Percentiles rank a stretch among this genome's conserved stretches.
Evolutionary conservation across 2,888 invertebrate genomes (phyloP).

Genomic region (Bellardia pandia): DNA sequence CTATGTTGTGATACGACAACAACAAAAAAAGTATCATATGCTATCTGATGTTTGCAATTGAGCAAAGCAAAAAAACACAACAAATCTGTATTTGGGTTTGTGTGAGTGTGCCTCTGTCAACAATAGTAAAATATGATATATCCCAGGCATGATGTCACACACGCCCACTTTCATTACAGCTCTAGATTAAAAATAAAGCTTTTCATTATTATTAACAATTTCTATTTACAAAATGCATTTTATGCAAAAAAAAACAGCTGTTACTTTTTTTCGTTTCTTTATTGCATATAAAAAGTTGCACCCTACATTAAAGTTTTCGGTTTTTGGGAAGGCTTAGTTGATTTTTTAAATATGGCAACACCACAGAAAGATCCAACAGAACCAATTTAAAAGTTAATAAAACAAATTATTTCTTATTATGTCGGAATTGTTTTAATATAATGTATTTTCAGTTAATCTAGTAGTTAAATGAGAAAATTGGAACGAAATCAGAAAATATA

Average conservation of each 20-base stretch:
- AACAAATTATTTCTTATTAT: too few species aligned
- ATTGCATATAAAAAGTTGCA: conserved; percentile 2
- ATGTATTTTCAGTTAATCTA: too few species aligned
- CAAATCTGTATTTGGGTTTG: neutral
- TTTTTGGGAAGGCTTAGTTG: too few species aligned
- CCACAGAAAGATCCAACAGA: too few species aligned
- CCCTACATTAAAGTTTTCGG: conserved; percentile 22
- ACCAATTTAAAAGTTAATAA: too few species aligned
- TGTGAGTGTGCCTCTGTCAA: conserved; percentile 35
- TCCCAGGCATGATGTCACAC: conserved; percentile 72
- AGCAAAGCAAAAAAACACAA: conserved; percentile 4
- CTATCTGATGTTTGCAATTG: conserved; percentile 43
- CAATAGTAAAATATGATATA: conserved; percentile 67
- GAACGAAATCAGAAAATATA: too few species aligned
- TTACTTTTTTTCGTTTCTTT: conserved; percentile 9
- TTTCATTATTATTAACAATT: conserved; percentile 59
- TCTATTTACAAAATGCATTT: conserved; percentile 50
- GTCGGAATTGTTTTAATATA: too few species aligned
- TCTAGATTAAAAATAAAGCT: conserved; percentile 64
- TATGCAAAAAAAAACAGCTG: conserved; percentile 68
- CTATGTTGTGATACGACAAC: conserved; percentile 30
- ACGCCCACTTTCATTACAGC: conserved; percentile 71
- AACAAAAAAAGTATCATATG: conserved; percentile 47
- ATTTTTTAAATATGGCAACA: too few species aligned
- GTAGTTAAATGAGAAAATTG: too few species aligned